Evolutionary conservation across 92 coral and sea anemone genomes (phyloP), one percentile per base, ranked within the genome.

Genomic region (Heliopora coerulea): DNA sequence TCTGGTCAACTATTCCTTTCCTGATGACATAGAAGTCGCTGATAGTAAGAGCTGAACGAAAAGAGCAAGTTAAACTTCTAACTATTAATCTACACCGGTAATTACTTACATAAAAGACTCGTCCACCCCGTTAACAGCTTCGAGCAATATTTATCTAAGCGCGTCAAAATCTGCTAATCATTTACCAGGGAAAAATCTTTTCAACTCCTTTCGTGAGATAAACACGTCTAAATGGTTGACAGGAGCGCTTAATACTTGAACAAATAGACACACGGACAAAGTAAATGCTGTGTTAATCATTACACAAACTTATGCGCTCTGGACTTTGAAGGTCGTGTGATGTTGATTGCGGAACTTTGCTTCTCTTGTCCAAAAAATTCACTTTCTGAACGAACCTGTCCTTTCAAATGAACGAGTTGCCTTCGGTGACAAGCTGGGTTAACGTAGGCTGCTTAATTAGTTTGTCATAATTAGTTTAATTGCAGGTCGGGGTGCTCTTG

Each of bases 391-490:
- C n/a, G n/a, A 8, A 46, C 14, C n/a, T 7, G 52, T 2, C 52
- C 52, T 15, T 46, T 15, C 2, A 46, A 46, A 46, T 15, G 52
- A 46, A 6, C n/a, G n/a, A 46, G 17, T 7, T n/a, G 10, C 52
- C 12, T 8, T 46, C 52, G n/a, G 52, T 3, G 49, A 3, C 63
- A 20, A 28, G 50, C 77, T 68, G 77, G 0, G 63, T 39, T 19
- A 19, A 67, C 39, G 58, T 67, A 49, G 58, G 58, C 17, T 26
- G 23, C 77, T 24, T 26, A 70, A 70, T 70, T 70, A 70, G 26
- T 52, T 70, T 70, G 77, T 52, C 77, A 70, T 70, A 70, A 70
- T 70, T 70, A 49, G 62, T 56, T 40, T 70, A 70, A 70, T 70
- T 70, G 77, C 35, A 26, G 46, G 30, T 58, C 21, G 54, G 48